phyloP scores from a whole-genome alignment of 2,888 invertebrate genomes.

The Eupithecia exiguata region DNA sequence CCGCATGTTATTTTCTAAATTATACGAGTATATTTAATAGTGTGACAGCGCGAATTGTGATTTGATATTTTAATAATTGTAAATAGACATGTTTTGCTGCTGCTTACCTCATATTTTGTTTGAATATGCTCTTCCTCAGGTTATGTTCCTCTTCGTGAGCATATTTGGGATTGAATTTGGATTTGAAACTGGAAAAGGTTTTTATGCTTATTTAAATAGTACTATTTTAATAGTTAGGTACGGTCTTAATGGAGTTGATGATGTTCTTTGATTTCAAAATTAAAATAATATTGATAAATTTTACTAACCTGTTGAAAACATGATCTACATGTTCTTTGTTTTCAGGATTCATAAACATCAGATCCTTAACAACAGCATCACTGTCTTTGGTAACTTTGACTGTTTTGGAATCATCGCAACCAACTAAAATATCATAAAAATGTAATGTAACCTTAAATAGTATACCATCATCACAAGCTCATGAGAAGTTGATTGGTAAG shows the following conservation, averaged over 20 bases:
- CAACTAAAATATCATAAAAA: constrained; percentile 37
- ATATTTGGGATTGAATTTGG: constrained; percentile 50
- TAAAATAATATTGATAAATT: background rate
- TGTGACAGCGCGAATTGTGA: background rate
- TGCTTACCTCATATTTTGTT: constrained; percentile 54
- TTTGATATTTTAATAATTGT: background rate
- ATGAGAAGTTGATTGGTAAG: background rate
- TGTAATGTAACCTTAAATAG: background rate
- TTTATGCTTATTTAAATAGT: background rate
- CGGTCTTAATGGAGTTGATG: background rate
- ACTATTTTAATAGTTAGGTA: background rate
- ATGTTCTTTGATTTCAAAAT: background rate
- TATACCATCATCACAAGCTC: background rate
- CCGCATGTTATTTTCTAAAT: too few relatives aligned
- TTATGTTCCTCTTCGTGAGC: constrained; percentile 52
- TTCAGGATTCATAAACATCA: constrained; percentile 53
- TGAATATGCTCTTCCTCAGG: constrained; percentile 55
- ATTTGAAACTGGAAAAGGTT: constrained; percentile 52
- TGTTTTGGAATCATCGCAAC: constrained; percentile 39
- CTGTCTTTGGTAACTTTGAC: constrained; percentile 38
- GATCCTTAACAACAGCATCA: constrained; percentile 49
- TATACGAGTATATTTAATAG: too few relatives aligned
- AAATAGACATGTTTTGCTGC: background rate
- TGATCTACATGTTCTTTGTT: constrained; percentile 59
- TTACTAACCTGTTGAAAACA: constrained; percentile 60